Evolutionary conservation across 2,888 invertebrate species (phyloP), one percentile per base, ranked within the genome.

Genomic region (Chloromyia formosa): DNA sequence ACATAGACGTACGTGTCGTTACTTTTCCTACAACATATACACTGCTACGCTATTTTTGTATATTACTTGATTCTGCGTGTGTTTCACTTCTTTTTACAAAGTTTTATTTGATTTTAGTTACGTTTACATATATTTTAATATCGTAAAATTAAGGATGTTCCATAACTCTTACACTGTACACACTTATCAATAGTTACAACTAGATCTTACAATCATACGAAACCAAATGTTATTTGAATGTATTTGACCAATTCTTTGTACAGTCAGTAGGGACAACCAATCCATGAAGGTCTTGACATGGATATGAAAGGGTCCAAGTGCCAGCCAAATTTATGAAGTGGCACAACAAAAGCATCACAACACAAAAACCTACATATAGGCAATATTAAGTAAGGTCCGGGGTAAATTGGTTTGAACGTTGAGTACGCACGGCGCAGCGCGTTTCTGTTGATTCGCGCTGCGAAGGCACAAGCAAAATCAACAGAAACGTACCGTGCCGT

Each of bases 161-260:
- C 9, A 5, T 7, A n/a, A 62, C n/a, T 4, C 40, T 35, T 40
- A 62, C 16, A 35, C 27, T 35, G 27, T n/a, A 4, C 40, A 40
- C 62, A 40, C 35, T 62, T 61, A 23, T n/a, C 61, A n/a, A 12
- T 49, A 49, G 12, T n/a, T 49, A 49, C 49, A 62, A 16, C 40
- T n/a, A 62, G 27, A 54, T 35, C 18, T 53, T 16, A 53, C 23
- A 23, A 54, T 69, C 68, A n/a, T 54, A 69, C 27, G 23, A 60
- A 69, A 22, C 22, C 27, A 27, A 69, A 64, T 49, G 4, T 3
- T 69, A 12, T 71, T 27, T 66, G 22, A 71, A 71, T 40, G 56
- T 71, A 42, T 56, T 40, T 53, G n/a, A 56, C 35, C 54, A 64
- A 54, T 54, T 69, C 54, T 69, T 69, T 69, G 69, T 69, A 69